phyloP scores from a whole-genome alignment of 2,797 vertebrate genomes.

The Dipus sagitta region DNA sequence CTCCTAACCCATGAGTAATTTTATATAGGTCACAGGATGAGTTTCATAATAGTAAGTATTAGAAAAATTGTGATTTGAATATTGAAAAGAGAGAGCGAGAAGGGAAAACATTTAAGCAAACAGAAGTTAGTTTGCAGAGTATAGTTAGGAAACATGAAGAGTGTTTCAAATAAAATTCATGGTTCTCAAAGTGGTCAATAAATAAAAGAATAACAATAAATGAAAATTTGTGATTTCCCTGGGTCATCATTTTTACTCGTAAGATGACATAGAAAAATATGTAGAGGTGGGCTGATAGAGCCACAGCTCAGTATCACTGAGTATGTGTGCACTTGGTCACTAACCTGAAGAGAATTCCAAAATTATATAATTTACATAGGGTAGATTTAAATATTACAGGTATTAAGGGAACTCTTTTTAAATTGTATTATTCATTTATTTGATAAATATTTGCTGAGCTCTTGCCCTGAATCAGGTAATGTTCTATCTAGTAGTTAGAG shows the following conservation, averaged over 20 bases:
- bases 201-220: too few relatives aligned
- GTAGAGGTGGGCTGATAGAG: background rate
- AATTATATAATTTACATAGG: background rate
- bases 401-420: background rate
- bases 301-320: background rate
- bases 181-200: too few relatives aligned
- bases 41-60: background rate
- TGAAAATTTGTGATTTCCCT: background rate
- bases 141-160: background rate
- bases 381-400: background rate
- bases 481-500: background rate
- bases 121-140: background rate
- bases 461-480: background rate
- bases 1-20: background rate
- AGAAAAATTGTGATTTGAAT: background rate
- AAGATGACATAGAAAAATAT: background rate
- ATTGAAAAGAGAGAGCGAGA: background rate
- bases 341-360: background rate
- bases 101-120: background rate
- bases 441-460: background rate
- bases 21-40: background rate
- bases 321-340: background rate
- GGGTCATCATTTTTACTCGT: background rate
- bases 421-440: background rate
- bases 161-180: background rate